Base-by-base conservation (phyloP, 2,888 invertebrate genomes). In the Cynaeus angustus region DNA sequence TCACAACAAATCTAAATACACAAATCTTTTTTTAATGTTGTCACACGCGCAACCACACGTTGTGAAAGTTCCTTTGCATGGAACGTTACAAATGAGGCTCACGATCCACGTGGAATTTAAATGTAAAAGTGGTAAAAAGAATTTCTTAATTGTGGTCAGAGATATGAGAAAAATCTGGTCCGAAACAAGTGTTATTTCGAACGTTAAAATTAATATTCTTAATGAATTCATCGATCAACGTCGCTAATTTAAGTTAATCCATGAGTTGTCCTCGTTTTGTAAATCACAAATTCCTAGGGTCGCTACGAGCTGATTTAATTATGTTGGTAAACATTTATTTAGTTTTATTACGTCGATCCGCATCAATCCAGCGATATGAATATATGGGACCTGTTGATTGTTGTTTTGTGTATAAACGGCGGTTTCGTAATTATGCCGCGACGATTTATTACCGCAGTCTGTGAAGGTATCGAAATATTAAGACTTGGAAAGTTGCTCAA, bases 341-440 rank as follows among this genome's bases (percentile, higher is more conserved):
- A 41, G 48, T 61, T 50, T 37, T 50, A 61, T 61, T 48, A 48
- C 21, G 61, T 61, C 61, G 45, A 61, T 61, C 61, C 10, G 26
- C 53, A 38, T 61, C 48, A 28, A 41, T 33, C 30, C 37, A 33
- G 14, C 50, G 43, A 45, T 65, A 16, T 45, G 64, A 50, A 52
- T 43, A 58, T 66, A 38, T 37, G 38, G 58, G 58, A 70, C 66
- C 70, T 70, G 70, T 70, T 70, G 70, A 52, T 70, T 45, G 50
- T 59, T 48, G 56, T 56, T 69, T 33, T 70, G 64, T 53, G 41
- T 69, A 45, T 65, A 50, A 38, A 21, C 56, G 6, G 56, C 21
- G 14, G 41, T 71, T 71, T 71, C 71, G 71, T 68, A 71, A 71
- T 68, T 71, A 71, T 71, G 71, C 59, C 67, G 71, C 62, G 71